These are phyloP conservation scores for Drosophila albomicans DNA, from an alignment of 1,140 invertebrate species.

Conservation along the genomic window DNA sequence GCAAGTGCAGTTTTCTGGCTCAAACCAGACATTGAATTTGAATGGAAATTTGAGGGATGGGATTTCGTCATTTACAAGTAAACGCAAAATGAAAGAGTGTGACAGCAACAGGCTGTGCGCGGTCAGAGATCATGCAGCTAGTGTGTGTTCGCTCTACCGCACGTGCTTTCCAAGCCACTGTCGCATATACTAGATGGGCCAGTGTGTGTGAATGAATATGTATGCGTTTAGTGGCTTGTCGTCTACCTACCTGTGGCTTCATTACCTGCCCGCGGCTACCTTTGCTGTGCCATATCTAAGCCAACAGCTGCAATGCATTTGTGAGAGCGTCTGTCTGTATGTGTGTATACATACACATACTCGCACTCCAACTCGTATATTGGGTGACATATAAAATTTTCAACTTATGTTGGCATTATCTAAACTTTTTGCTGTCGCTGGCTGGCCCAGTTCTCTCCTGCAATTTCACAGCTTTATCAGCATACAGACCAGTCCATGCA, in stretches of 20 bases:
- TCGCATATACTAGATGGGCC: conserved; percentile 37
- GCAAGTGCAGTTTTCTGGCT: conserved; percentile 40
- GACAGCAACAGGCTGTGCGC: conserved; percentile 49
- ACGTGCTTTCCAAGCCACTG: conserved; percentile 38
- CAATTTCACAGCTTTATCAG: conserved; percentile 49
- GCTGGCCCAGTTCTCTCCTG: conserved; percentile 26
- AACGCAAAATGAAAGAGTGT: conserved; percentile 24
- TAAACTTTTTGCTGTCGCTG: conserved; percentile 35
- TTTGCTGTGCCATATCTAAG: conserved; percentile 52
- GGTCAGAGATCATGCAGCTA: conserved; percentile 34
- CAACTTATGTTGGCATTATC: conserved; percentile 72
- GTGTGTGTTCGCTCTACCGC: conserved; percentile 20
- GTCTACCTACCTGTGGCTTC: conserved; percentile 68
- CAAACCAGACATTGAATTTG: conserved; percentile 53
- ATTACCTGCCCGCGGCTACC: conserved; percentile 53
- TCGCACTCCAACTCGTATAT: not conserved
- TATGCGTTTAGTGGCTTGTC: conserved; percentile 40
- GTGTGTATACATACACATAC: not conserved
- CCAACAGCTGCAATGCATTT: conserved; percentile 38
- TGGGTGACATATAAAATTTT: conserved; percentile 73
- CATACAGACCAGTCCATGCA: conserved; percentile 13
- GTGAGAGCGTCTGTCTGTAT: conserved; percentile 16
- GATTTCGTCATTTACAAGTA: conserved; percentile 62
- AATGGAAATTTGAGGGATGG: conserved; percentile 62
- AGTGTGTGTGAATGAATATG: conserved; percentile 1